phyloP scores from a whole-genome alignment of 2,888 invertebrate genomes.

The Nyleta sp. region DNA sequence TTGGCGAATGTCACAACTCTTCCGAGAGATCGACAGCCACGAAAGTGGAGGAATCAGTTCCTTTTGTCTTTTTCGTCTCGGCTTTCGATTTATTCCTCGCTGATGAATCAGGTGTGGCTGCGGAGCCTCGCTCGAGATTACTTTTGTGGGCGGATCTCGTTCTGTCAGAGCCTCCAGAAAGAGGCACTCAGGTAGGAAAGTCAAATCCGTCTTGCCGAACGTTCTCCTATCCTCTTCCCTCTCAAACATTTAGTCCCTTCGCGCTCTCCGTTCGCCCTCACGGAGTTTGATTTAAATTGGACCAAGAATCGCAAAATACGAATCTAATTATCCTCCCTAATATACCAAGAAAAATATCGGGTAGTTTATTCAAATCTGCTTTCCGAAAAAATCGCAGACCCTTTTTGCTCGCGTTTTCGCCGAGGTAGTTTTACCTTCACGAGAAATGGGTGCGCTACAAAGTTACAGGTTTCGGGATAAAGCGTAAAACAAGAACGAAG shows the following conservation, averaged over 20 bases:
- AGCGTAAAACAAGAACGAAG: conserved; percentile 12
- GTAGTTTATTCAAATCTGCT: conserved; percentile 37
- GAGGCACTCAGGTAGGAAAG: conserved; percentile 65
- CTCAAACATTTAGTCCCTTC: conserved; percentile 3
- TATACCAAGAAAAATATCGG: conserved; percentile 36
- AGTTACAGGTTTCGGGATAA: conserved; percentile 32
- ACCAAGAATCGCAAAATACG: conserved; percentile 57
- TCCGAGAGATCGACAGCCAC: conserved; percentile 37
- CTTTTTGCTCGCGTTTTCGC: conserved; percentile 12
- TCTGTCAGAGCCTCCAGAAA: conserved; percentile 80
- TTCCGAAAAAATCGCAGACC: conserved; percentile 13
- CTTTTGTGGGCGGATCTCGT: conserved; percentile 82
- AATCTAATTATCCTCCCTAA: conserved; percentile 57
- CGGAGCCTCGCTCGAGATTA: conserved; percentile 77
- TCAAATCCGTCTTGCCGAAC: conserved; percentile 49
- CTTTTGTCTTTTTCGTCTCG: conserved; percentile 70
- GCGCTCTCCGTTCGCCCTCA: conserved; percentile 21
- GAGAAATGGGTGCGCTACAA: conserved; percentile 28
- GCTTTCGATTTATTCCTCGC: conserved; percentile 78
- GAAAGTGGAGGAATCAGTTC: conserved; percentile 37
- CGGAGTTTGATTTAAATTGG: conserved; percentile 66
- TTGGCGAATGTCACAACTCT: conserved; percentile 29
- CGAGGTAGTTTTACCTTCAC: conserved; percentile 15
- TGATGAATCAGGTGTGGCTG: conserved; percentile 81
- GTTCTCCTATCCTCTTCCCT: conserved; percentile 24